A percentile compares a stretch with the other conserved stretches of the same genome.
These are phyloP conservation scores for Synchiropus splendidus DNA, from an alignment of 2,113 vertebrate genomes.

Conservation along the genomic window DNA sequence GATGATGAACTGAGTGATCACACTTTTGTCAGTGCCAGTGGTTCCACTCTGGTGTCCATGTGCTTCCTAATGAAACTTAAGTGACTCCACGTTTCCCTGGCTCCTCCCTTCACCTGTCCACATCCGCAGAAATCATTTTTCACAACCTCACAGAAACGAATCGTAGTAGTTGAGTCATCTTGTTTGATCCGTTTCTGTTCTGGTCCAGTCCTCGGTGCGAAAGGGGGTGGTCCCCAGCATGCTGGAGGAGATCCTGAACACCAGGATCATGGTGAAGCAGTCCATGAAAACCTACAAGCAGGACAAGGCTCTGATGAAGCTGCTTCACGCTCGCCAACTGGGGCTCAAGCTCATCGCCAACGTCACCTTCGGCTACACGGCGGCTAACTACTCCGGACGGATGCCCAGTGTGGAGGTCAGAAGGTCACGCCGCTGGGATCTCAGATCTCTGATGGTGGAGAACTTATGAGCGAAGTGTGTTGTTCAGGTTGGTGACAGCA, in stretches of 20 bases:
- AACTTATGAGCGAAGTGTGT: neutral
- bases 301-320: slow-evolving; percentile 79
- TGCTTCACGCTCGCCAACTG: slow-evolving; percentile 91
- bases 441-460: too few relatives aligned
- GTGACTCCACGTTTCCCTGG: too few relatives aligned
- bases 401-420: slow-evolving; percentile 91
- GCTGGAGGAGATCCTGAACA: slow-evolving; percentile 93
- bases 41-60: too few relatives aligned
- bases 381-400: slow-evolving; percentile 90
- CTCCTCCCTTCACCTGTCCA: too few relatives aligned
- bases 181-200: too few relatives aligned
- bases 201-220: slow-evolving; percentile 78
- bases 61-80: too few relatives aligned
- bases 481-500: slow-evolving; percentile 86
- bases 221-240: slow-evolving; percentile 89
- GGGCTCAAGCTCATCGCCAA: slow-evolving; percentile 96
- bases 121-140: too few relatives aligned
- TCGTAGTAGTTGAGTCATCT: too few relatives aligned
- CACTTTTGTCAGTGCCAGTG: too few relatives aligned
- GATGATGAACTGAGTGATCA: too few relatives aligned
- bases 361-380: slow-evolving; percentile 88
- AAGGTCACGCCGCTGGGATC: neutral
- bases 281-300: slow-evolving; percentile 85
- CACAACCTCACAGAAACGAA: too few relatives aligned
- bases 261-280: slow-evolving; percentile 93